These are phyloP conservation scores for Cataglyphis albicans DNA, from an alignment of 2,888 invertebrate genomes.

Conservation along the genomic window DNA sequence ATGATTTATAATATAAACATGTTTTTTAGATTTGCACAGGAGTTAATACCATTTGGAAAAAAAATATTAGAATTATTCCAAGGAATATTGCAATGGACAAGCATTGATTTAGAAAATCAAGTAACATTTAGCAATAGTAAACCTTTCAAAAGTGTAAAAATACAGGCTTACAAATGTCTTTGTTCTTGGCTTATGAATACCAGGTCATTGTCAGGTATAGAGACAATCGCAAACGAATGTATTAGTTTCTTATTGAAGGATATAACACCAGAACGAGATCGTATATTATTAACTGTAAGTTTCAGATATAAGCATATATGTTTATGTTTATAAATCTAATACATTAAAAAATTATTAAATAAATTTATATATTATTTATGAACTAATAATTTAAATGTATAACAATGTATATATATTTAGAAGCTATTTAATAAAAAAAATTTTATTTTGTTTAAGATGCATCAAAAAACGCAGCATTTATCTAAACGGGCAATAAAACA, in stretches of 20 bases:
- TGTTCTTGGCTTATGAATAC: conserved; percentile 78
- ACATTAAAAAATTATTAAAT: conserved; percentile 17
- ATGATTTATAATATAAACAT: conserved; percentile 24
- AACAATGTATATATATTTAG: neutral
- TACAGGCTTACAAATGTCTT: conserved; percentile 79
- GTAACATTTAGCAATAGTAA: conserved; percentile 74
- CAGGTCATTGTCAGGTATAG: conserved; percentile 79
- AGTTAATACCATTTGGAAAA: conserved; percentile 78
- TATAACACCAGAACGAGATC: conserved; percentile 77
- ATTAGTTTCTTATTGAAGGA: conserved; percentile 78
- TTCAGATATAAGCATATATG: neutral
- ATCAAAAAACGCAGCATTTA: conserved; percentile 78
- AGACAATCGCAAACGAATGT: conserved; percentile 79
- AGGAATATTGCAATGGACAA: conserved; percentile 81
- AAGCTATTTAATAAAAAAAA: neutral
- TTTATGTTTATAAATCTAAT: conserved; percentile 18
- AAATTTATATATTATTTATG: conserved; percentile 1
- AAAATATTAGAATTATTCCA: conserved; percentile 79
- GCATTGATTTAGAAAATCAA: conserved; percentile 65
- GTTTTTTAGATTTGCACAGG: conserved; percentile 78
- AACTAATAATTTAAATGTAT: conserved; percentile 7
- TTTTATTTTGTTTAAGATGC: conserved; percentile 68
- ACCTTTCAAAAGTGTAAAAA: conserved; percentile 76
- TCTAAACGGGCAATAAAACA: conserved; percentile 79
- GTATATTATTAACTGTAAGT: conserved; percentile 78